Evolutionary conservation across 2,113 vertebrate genomes (phyloP).

Genomic region (Thomomys bottae): DNA sequence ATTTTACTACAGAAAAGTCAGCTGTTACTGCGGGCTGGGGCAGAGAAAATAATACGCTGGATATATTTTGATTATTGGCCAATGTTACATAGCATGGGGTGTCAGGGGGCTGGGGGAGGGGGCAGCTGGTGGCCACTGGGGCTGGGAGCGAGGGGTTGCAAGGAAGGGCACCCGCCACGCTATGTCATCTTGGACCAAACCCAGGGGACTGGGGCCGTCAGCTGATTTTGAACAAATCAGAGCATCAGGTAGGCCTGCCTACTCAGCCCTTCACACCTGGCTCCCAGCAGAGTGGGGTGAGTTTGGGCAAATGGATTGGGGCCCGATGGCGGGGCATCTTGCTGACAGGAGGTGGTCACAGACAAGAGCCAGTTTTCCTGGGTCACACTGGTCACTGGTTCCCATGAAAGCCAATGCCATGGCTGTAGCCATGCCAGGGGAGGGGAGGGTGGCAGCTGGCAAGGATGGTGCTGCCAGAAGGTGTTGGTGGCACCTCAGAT

Average conservation of each 20-base stretch:
- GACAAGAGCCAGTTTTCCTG: background rate
- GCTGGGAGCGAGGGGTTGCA: background rate
- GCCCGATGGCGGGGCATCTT: background rate
- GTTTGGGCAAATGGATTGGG: background rate
- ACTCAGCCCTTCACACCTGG: background rate
- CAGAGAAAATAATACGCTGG: too few species aligned
- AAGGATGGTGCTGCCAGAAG: conserved; percentile 55
- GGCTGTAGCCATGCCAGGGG: accelerated
- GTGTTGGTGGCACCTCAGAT: conserved; percentile 49
- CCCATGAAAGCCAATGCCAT: background rate
- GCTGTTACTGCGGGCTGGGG: too few species aligned
- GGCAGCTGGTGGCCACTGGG: background rate
- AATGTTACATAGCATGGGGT: too few species aligned
- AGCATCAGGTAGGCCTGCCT: background rate
- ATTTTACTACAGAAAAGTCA: too few species aligned
- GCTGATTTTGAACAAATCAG: conserved; percentile 39
- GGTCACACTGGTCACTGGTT: background rate
- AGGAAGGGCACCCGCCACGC: too few species aligned
- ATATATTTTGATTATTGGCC: too few species aligned
- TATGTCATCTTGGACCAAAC: background rate
- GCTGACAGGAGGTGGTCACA: background rate
- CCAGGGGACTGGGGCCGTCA: conserved; percentile 10
- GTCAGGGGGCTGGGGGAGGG: too few species aligned
- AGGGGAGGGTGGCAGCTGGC: background rate
- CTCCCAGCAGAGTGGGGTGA: background rate